Conservation (phyloP, 2,113 vertebrate species). For the Perca fluviatilis region DNA sequence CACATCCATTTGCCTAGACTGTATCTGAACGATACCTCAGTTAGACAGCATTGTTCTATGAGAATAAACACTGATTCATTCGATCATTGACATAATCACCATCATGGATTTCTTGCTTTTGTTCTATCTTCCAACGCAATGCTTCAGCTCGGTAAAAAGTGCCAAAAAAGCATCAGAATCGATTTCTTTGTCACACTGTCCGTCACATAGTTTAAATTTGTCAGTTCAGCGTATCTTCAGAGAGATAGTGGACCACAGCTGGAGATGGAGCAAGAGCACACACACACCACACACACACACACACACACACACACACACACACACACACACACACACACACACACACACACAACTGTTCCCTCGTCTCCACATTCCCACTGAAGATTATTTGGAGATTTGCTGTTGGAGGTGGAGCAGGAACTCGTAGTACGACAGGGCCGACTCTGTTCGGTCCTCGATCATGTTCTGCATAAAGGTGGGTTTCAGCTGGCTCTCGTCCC, state of each 20-base stretch:
- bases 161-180: slow-evolving; percentile 40
- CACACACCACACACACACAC: slow-evolving; percentile 16
- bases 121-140: neutral
- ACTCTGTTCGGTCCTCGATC: slow-evolving; percentile 98
- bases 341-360: neutral
- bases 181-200: slow-evolving; percentile 24
- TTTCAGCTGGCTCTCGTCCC: slow-evolving; percentile 94
- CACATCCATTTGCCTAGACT: slow-evolving; percentile 44
- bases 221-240: slow-evolving; percentile 39
- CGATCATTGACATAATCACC: slow-evolving; percentile 54
- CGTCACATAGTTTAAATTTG: slow-evolving; percentile 33
- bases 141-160: slow-evolving; percentile 58
- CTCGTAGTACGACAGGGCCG: slow-evolving; percentile 97
- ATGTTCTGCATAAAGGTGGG: slow-evolving; percentile 93
- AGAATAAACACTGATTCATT: slow-evolving; percentile 79
- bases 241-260: slow-evolving; percentile 45
- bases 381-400: slow-evolving; percentile 95
- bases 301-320: too few species aligned
- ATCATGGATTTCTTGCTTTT: slow-evolving; percentile 26
- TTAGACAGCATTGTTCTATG: slow-evolving; percentile 76
- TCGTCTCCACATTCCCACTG: slow-evolving; percentile 5
- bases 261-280: slow-evolving; percentile 45
- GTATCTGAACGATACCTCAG: slow-evolving; percentile 57
- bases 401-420: slow-evolving; percentile 97
- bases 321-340: too few species aligned